phyloP scores from a whole-genome alignment of 1,140 invertebrate genomes.

The Meloidogyne hapla region DNA sequence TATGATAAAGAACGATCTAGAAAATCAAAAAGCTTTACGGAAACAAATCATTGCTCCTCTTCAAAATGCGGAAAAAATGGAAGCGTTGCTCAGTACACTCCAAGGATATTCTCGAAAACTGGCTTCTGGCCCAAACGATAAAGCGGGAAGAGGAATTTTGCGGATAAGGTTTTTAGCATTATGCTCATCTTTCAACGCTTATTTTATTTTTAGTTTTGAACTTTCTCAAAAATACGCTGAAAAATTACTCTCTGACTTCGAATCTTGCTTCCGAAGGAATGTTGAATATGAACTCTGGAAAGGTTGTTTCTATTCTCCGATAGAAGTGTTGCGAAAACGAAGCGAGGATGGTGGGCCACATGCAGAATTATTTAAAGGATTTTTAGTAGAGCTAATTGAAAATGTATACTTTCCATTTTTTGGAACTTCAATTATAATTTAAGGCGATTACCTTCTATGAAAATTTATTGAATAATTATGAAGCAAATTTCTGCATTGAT shows the following conservation, averaged over 20 bases:
- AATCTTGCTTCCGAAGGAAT: constrained; percentile 7
- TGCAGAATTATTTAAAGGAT: background rate
- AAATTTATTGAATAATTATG: constrained; percentile 11
- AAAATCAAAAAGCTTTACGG: background rate
- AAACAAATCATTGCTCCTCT: background rate
- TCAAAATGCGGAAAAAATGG: background rate
- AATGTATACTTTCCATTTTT: background rate
- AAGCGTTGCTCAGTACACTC: background rate
- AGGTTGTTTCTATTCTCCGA: constrained; percentile 17
- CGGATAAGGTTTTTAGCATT: background rate
- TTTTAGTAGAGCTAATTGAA: constrained; percentile 4
- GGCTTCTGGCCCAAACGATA: background rate
- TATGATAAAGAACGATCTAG: background rate
- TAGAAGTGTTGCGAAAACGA: constrained; percentile 12
- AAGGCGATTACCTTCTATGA: constrained; percentile 24
- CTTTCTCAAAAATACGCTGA: constrained; percentile 3
- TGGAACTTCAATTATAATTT: background rate
- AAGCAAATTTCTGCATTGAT: constrained; percentile 12
- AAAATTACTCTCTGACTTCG: constrained; percentile 7
- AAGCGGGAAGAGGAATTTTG: constrained; percentile 8
- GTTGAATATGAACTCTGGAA: constrained; percentile 17
- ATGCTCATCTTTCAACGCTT: background rate
- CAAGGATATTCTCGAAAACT: background rate
- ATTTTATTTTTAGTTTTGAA: background rate
- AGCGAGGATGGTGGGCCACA: constrained; percentile 17